Evolutionary conservation across 2,797 vertebrate genomes (phyloP).

Genomic region (Setipinna tenuifilis): DNA sequence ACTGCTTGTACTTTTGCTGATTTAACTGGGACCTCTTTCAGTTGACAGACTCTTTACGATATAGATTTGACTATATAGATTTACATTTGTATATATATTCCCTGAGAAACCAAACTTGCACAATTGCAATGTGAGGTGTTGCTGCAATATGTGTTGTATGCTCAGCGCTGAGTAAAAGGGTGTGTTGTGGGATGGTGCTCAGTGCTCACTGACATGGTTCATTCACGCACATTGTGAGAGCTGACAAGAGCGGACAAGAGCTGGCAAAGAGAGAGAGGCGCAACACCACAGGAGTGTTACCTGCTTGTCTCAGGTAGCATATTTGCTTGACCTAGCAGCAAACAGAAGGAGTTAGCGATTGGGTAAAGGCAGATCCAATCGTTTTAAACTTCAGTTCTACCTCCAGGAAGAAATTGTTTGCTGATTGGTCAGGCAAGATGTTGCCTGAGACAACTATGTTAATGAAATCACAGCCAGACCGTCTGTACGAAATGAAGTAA

Average conservation of each 20-base stretch:
- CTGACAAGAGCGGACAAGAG: neutral
- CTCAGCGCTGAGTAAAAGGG: neutral
- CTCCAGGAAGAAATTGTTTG: no score
- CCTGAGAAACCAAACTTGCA: neutral
- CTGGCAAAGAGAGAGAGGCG: no score
- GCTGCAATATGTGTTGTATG: neutral
- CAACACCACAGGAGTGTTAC: no score
- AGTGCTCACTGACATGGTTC: neutral
- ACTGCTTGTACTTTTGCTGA: neutral
- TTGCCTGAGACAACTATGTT: no score
- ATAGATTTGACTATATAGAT: neutral
- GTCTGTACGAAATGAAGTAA: no score
- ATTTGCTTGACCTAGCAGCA: no score
- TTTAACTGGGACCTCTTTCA: neutral
- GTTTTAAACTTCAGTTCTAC: no score
- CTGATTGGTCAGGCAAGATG: no score
- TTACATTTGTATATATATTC: neutral
- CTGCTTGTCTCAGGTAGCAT: no score
- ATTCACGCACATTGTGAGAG: neutral
- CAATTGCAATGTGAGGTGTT: neutral
- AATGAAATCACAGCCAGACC: no score
- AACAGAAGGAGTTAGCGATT: no score
- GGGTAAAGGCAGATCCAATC: no score
- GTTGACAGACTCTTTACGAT: neutral
- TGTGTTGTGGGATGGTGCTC: neutral